Evolutionary conservation across 2,797 vertebrate species (phyloP).

Genomic region (Trematomus bernacchii): DNA sequence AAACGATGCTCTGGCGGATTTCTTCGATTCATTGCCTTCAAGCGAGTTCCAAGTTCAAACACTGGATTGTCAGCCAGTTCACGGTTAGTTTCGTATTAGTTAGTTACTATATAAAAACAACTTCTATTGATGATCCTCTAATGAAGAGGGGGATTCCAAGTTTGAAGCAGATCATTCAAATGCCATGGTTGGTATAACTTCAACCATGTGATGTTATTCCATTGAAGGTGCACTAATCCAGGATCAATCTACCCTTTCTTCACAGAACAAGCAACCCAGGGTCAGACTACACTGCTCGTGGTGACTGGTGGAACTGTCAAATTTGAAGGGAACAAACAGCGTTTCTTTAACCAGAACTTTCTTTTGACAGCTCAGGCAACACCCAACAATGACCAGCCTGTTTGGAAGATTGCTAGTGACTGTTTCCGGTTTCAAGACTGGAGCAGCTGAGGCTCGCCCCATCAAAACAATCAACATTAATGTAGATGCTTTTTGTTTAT

Average conservation of each 20-base stretch:
- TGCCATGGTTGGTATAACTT: not conserved
- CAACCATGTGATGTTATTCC: not conserved
- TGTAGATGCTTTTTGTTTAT: constrained; percentile 1
- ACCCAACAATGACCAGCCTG: constrained; percentile 88
- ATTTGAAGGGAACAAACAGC: constrained; percentile 95
- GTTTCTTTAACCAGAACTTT: constrained; percentile 97
- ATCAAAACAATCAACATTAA: not conserved
- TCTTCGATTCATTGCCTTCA: constrained; percentile 96
- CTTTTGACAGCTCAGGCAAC: constrained; percentile 92
- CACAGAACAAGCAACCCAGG: constrained; percentile 95
- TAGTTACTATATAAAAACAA: not conserved
- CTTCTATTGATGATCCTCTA: not conserved
- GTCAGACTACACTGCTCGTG: constrained; percentile 94
- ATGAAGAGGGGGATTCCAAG: not conserved
- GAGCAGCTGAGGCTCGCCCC: constrained; percentile 80
- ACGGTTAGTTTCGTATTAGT: constrained; percentile 79
- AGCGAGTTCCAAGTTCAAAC: constrained; percentile 95
- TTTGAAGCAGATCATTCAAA: not conserved
- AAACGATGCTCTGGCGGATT: constrained; percentile 91
- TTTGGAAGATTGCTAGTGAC: constrained; percentile 98
- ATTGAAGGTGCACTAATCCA: not conserved
- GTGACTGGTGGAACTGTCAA: constrained; percentile 93
- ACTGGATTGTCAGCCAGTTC: constrained; percentile 97
- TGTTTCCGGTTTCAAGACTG: constrained; percentile 98
- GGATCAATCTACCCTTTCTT: constrained; percentile 18